A percentile compares a stretch with the other conserved stretches of the same genome.
phyloP scores from a whole-genome alignment of 2,113 vertebrate genomes.

The Semnopithecus entellus region DNA sequence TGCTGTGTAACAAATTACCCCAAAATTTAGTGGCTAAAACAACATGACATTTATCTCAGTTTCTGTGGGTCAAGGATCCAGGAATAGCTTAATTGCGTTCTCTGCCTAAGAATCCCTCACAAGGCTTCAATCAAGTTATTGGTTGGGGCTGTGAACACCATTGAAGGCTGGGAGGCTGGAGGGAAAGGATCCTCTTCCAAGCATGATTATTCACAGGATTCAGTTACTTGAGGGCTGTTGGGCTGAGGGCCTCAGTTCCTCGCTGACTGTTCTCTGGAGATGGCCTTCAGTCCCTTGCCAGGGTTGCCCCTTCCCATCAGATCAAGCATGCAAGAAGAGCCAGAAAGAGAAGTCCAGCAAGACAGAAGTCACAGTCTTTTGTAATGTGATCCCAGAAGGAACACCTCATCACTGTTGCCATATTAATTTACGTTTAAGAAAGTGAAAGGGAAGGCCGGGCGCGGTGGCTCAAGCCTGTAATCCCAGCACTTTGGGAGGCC shows the following conservation, averaged over 20 bases:
- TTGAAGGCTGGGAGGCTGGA: background rate
- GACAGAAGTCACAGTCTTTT: background rate
- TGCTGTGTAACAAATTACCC: no score
- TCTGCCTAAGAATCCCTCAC: background rate
- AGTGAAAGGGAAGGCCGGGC: background rate
- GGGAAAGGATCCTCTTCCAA: background rate
- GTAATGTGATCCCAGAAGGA: background rate
- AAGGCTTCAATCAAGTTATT: background rate
- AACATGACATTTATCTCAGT: background rate
- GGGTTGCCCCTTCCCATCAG: background rate
- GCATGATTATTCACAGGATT: background rate
- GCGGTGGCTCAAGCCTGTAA: no score
- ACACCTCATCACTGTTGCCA: background rate
- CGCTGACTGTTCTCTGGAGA: background rate
- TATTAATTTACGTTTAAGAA: background rate
- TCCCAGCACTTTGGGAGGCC: no score
- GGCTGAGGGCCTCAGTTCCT: background rate
- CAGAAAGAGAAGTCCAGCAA: background rate
- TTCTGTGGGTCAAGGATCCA: background rate
- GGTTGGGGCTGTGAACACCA: background rate
- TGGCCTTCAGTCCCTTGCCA: background rate
- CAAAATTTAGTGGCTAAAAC: no score
- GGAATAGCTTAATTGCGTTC: background rate
- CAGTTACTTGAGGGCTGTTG: background rate
- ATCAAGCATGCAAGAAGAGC: background rate